These are phyloP conservation scores for Agrochola lota DNA, from an alignment of 2,888 invertebrate genomes.

Conservation along the genomic window DNA sequence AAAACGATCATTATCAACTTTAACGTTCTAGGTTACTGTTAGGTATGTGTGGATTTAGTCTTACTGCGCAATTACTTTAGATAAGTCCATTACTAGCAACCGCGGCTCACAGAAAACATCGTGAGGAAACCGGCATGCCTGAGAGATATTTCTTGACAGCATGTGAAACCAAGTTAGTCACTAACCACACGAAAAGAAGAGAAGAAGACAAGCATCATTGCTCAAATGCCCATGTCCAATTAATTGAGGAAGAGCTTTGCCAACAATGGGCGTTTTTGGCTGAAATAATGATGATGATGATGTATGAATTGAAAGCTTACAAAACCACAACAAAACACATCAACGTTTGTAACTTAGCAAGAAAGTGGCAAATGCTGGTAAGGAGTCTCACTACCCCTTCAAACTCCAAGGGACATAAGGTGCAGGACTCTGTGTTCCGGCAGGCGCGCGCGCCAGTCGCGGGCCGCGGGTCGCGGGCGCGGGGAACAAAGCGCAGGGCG, in stretches of 20 bases:
- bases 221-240: not conserved
- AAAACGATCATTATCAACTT: constrained; percentile 25
- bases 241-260: not conserved
- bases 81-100: not conserved
- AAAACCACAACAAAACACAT: not conserved
- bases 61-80: not conserved
- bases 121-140: too few species aligned
- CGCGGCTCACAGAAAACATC: too few species aligned
- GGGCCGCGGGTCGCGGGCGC: constrained; percentile 61
- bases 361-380: constrained; percentile 28
- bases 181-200: too few species aligned
- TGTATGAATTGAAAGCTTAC: not conserved
- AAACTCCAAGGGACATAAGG: constrained; percentile 69
- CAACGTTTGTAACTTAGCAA: constrained; percentile 13
- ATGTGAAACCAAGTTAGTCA: too few species aligned
- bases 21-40: constrained; percentile 18
- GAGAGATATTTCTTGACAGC: too few species aligned
- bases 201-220: not conserved
- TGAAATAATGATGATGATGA: not conserved
- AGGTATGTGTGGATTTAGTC: not conserved
- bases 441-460: constrained; percentile 51
- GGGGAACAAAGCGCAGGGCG: constrained; percentile 86
- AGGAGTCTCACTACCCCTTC: constrained; percentile 69
- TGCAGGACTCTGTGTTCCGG: constrained; percentile 70
- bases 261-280: not conserved